These are phyloP conservation scores for Drosophila parabipectinata DNA, from an alignment of 1,140 invertebrate genomes.

Conservation along the genomic window DNA sequence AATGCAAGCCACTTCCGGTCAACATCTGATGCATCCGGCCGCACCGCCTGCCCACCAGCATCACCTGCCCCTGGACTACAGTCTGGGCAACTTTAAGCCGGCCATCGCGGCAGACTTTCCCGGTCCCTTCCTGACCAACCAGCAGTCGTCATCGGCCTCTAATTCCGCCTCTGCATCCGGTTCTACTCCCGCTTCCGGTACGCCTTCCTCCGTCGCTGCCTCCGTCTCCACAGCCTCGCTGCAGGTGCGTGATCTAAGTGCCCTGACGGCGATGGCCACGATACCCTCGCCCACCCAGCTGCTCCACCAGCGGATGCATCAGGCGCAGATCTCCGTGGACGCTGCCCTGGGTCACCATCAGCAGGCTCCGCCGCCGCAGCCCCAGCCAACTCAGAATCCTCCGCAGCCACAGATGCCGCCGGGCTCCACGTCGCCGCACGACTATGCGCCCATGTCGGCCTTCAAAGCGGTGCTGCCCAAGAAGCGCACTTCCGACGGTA, in stretches of 20 bases:
- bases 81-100: slow-evolving; percentile 79
- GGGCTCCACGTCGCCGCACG: slow-evolving; percentile 66
- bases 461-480: slow-evolving; percentile 81
- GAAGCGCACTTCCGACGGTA: slow-evolving; percentile 81
- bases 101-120: slow-evolving; percentile 78
- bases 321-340: slow-evolving; percentile 61
- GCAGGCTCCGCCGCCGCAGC: slow-evolving; percentile 48
- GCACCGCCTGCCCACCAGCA: slow-evolving; percentile 69
- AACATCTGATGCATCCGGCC: slow-evolving; percentile 57
- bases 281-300: slow-evolving; percentile 80
- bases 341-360: slow-evolving; percentile 52
- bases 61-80: slow-evolving; percentile 79
- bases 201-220: slow-evolving; percentile 5
- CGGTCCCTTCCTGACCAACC: slow-evolving; percentile 66
- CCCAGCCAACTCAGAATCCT: slow-evolving; percentile 42
- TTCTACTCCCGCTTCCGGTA: slow-evolving; percentile 9
- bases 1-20: slow-evolving; percentile 66
- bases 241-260: slow-evolving; percentile 76
- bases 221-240: slow-evolving; percentile 44
- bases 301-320: slow-evolving; percentile 73
- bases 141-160: slow-evolving; percentile 49
- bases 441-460: slow-evolving; percentile 80
- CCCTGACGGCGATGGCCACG: slow-evolving; percentile 73
- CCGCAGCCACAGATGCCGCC: slow-evolving; percentile 60
- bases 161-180: slow-evolving; percentile 42